Conservation (phyloP, 2,888 invertebrate genomes). For the Epirrhoe alternata region DNA sequence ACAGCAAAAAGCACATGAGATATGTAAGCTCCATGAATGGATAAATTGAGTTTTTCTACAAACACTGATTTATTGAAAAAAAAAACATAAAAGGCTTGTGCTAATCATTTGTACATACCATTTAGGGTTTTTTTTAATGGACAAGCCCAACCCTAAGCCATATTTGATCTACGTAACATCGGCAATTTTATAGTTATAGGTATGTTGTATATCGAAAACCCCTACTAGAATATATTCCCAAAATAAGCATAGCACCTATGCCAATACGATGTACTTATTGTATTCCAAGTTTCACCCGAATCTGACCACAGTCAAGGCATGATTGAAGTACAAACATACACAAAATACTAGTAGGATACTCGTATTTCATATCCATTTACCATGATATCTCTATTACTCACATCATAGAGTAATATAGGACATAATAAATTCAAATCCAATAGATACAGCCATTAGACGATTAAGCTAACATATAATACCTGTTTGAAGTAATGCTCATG, state of each 20-base stretch:
- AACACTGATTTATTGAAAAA: slow-evolving; percentile 13
- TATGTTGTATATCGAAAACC: background rate
- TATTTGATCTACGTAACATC: background rate
- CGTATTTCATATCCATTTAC: background rate
- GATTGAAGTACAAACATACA: no score
- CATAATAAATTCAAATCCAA: slow-evolving; percentile 27
- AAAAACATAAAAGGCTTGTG: no score
- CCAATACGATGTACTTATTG: background rate
- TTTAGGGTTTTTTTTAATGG: slow-evolving; percentile 15
- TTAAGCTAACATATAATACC: slow-evolving; percentile 30
- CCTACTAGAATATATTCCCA: background rate
- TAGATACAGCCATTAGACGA: slow-evolving; percentile 27
- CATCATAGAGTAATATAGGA: slow-evolving; percentile 9
- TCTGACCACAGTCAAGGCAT: no score
- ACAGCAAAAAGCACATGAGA: background rate
- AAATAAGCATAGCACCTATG: background rate
- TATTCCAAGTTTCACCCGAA: no score
- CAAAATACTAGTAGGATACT: no score
- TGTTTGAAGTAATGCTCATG: slow-evolving; percentile 53
- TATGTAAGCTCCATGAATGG: background rate
- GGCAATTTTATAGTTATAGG: background rate
- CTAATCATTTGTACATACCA: slow-evolving; percentile 7
- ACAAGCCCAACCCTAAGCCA: background rate
- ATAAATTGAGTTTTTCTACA: slow-evolving; percentile 9
- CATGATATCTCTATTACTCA: background rate